Conservation (phyloP, 2,797 vertebrate species). For the Craterocephalus amniculus region DNA sequence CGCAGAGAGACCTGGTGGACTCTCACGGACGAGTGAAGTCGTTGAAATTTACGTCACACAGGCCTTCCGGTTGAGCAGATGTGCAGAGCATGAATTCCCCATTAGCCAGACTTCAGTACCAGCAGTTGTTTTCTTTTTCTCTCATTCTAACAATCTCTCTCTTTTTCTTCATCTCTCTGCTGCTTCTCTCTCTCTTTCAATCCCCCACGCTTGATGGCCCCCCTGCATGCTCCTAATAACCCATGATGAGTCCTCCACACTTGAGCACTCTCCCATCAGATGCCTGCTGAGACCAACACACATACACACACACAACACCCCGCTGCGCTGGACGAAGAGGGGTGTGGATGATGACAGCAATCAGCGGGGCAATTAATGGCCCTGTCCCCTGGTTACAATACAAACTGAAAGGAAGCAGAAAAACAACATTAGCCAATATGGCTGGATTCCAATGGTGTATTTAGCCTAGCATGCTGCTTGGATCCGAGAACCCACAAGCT, state of each 20-base stretch:
- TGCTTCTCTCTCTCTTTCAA: conserved; percentile 35
- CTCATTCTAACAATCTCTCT: conserved; percentile 32
- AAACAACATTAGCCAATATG: conserved; percentile 59
- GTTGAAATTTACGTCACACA: no score
- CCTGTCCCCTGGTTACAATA: conserved; percentile 53
- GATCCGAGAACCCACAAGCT: conserved; percentile 29
- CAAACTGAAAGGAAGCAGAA: conserved; percentile 46
- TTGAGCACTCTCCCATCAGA: conserved; percentile 85
- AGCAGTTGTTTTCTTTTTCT: conserved; percentile 41
- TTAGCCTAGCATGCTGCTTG: conserved; percentile 55
- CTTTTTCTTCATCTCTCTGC: conserved; percentile 39
- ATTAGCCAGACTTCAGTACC: conserved; percentile 22
- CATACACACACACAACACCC: conserved; percentile 36
- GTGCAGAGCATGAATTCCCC: background rate
- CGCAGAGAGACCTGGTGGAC: no score
- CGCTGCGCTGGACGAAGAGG: conserved; percentile 51
- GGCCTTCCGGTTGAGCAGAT: no score
- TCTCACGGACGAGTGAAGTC: background rate
- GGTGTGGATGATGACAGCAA: conserved; percentile 66
- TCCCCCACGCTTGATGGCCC: conserved; percentile 68
- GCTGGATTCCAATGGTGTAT: conserved; percentile 53
- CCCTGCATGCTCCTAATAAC: conserved; percentile 83
- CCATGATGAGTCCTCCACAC: conserved; percentile 86
- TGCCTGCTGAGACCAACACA: conserved; percentile 70
- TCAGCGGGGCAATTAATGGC: conserved; percentile 69